A percentile compares a stretch with the other conserved stretches of the same genome.
These are phyloP conservation scores for Champsocephalus esox DNA, from an alignment of 2,797 vertebrate species.

Conservation along the genomic window DNA sequence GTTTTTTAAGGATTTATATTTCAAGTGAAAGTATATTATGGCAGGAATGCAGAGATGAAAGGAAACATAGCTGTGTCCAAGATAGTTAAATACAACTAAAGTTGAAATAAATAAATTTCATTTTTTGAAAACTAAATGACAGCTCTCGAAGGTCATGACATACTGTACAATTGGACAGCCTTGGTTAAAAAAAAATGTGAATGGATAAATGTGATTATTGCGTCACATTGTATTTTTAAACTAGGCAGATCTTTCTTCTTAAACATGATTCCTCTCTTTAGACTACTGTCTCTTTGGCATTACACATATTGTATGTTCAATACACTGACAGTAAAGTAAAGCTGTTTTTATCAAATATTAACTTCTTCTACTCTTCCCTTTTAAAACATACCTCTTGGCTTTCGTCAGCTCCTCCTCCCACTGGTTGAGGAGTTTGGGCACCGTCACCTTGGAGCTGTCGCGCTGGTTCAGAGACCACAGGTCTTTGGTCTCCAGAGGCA, in stretches of 20 bases:
- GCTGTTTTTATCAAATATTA: not conserved
- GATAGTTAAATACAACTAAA: not conserved
- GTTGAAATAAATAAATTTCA: not conserved
- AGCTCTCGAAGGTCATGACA: not conserved
- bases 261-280: conserved; percentile 16
- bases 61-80: not conserved
- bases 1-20: not conserved
- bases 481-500: conserved; percentile 91
- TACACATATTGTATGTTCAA: not conserved
- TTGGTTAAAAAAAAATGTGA: conserved; percentile 5
- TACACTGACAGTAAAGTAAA: not conserved
- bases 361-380: not conserved
- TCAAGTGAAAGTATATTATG: not conserved
- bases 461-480: conserved; percentile 92
- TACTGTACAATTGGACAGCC: not conserved
- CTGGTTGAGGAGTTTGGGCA: conserved; percentile 86
- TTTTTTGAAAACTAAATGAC: too few species aligned
- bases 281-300: not conserved
- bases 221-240: conserved; percentile 6
- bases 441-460: conserved; percentile 86
- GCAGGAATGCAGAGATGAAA: not conserved
- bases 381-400: conserved; percentile 73
- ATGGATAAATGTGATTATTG: conserved; percentile 6
- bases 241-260: conserved; percentile 15
- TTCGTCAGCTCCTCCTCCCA: conserved; percentile 90